Percentiles rank a stretch among this genome's conserved stretches.
Conservation (phyloP, 2,888 invertebrate species). For the Perithous albicinctus region DNA sequence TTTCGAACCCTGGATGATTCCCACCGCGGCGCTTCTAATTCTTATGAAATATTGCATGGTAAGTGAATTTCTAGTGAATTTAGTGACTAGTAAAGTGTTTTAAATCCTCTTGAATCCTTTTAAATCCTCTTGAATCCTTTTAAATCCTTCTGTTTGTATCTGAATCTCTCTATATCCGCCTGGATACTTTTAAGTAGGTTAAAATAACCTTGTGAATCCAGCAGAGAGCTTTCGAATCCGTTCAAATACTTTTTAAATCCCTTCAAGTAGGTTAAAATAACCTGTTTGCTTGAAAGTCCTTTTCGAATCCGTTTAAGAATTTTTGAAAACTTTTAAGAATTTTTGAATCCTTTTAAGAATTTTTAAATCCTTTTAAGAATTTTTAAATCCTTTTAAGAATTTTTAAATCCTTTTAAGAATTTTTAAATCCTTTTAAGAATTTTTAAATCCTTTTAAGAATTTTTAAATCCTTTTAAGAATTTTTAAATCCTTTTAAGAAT, state of each 20-base stretch:
- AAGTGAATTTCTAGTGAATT: constrained; percentile 73
- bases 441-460: too few species aligned
- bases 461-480: too few species aligned
- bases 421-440: too few species aligned
- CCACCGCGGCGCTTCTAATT: constrained; percentile 91
- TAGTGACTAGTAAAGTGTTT: background rate
- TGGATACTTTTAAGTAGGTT: background rate
- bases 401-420: too few species aligned
- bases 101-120: background rate
- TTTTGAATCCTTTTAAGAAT: background rate
- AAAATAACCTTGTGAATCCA: background rate
- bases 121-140: background rate
- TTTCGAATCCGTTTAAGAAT: too few species aligned
- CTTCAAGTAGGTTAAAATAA: too few species aligned
- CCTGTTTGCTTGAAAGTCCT: too few species aligned
- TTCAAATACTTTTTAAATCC: background rate
- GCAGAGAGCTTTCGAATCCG: background rate
- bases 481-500: too few species aligned
- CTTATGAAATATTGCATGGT: constrained; percentile 91
- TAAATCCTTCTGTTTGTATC: background rate
- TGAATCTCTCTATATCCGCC: background rate
- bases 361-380: background rate
- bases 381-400: background rate
- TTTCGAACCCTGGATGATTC: constrained; percentile 98
- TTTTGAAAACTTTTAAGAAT: too few species aligned